Evolutionary conservation across 2,113 vertebrate genomes (phyloP), one percentile per base, ranked within the genome.

Genomic region (Cyanoderma ruficeps): DNA sequence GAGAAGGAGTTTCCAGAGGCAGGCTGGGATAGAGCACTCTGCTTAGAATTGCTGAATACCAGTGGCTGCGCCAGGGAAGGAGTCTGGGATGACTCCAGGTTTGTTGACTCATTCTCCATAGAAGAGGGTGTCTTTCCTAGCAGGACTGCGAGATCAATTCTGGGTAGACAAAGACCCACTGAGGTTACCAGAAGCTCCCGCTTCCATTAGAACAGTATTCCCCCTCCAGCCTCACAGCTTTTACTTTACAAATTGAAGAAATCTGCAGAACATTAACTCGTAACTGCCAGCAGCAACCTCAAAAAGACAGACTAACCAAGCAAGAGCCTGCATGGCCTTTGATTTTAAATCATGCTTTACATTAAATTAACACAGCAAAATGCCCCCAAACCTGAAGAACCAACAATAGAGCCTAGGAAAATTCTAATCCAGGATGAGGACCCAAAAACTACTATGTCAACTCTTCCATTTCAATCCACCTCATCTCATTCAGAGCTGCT

Each of bases 1-100:
- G 98, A 97, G 97, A 99, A 99, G 35, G 98, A 97, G 78, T 98
- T 98, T 55, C 98, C 96, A 19, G 98, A 98, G 88, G 98, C 97
- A 33, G 99, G 95, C 95, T 99, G 99, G 53, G 99, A 97, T 23
- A 99, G 96, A 13, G 98, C 91, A n/a, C 97, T 98, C 98, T 99
- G 99, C 97, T 99, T 99, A 76, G 99, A 99, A 94, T 99, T 99
- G 98, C 99, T 99, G 97, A 99, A 99, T 91, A 99, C 99, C 98
- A 99, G 97, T 12, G 99, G 99, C 96, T 99, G 99, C 15, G 98
- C 98, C 94, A 99, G 96, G 69, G 99, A 97, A 42, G 99, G 96
- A 39, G 99, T 98, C 98, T 99, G 99, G 83, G 98, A 87, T 28
- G 98, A 95, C 88, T 99, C 99, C 98, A 98, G 96, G 70, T 97